These are phyloP conservation scores for Neoaliturus tenellus DNA, from an alignment of 2,888 invertebrate genomes.

Conservation along the genomic window DNA sequence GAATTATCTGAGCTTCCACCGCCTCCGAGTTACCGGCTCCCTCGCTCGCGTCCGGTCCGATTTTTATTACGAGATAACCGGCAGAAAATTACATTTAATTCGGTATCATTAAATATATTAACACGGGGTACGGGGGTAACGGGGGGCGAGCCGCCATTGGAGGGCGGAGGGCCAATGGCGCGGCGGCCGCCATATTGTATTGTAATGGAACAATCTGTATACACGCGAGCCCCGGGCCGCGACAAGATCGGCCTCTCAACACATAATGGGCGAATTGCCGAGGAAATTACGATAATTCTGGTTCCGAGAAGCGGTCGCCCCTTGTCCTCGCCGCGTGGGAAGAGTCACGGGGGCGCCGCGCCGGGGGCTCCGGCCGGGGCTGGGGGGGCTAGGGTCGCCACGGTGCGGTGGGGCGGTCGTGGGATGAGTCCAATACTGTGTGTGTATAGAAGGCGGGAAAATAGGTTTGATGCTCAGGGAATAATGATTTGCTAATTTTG, in stretches of 20 bases:
- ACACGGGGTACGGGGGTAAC: not conserved
- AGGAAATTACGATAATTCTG: slow-evolving; percentile 28
- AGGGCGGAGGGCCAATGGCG: not conserved
- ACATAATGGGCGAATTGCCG: slow-evolving; percentile 30
- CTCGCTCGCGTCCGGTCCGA: not conserved
- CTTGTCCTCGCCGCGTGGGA: not conserved
- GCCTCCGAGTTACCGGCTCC: not conserved
- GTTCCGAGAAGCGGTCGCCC: not conserved
- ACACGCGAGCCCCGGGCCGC: slow-evolving; percentile 26
- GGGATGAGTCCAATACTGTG: too few species aligned
- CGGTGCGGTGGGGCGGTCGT: not conserved
- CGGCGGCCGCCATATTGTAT: not conserved
- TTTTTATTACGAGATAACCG: slow-evolving; percentile 40
- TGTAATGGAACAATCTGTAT: slow-evolving; percentile 29
- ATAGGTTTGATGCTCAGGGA: too few species aligned
- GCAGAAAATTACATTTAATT: slow-evolving; percentile 1
- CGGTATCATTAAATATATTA: not conserved
- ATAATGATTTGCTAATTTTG: too few species aligned
- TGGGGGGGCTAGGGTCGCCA: not conserved
- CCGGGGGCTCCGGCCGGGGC: not conserved
- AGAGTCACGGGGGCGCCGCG: not conserved
- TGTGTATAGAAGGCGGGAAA: not conserved
- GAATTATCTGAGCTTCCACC: not conserved
- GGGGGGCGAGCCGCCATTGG: not conserved
- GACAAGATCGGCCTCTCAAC: slow-evolving; percentile 30